Conservation (phyloP, 2,888 invertebrate species). For the Empis stercorea region DNA sequence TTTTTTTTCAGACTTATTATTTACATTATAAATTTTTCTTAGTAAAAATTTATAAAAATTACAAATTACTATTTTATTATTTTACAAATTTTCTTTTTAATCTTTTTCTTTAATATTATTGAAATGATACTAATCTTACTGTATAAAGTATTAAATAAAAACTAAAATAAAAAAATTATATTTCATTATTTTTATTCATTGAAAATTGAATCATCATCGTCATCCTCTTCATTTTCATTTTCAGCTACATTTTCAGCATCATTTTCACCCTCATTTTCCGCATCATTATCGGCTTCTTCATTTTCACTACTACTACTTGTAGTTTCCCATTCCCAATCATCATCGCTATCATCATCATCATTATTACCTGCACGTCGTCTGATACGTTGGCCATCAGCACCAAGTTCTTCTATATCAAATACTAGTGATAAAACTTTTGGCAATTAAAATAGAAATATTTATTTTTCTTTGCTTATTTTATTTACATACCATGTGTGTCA, state of each 20-base stretch:
- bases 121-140: too few species aligned
- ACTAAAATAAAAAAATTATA: too few species aligned
- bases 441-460: neutral
- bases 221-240: conserved; percentile 12
- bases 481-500: neutral
- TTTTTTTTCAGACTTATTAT: too few species aligned
- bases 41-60: too few species aligned
- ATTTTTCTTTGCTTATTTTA: neutral
- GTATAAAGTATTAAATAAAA: too few species aligned
- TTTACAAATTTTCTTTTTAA: too few species aligned
- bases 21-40: too few species aligned
- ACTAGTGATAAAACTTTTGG: neutral
- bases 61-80: too few species aligned
- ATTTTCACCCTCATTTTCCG: conserved; percentile 9
- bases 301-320: neutral
- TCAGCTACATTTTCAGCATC: conserved; percentile 13
- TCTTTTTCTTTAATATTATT: too few species aligned
- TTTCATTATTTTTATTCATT: conserved; percentile 5
- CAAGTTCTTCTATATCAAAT: neutral
- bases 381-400: neutral
- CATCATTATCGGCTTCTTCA: conserved; percentile 8
- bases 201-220: conserved; percentile 5
- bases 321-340: conserved; percentile 1
- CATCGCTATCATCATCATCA: neutral
- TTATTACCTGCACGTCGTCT: neutral